Base-by-base conservation (phyloP, 2,888 invertebrate genomes). In the Drosophila pullipes region DNA sequence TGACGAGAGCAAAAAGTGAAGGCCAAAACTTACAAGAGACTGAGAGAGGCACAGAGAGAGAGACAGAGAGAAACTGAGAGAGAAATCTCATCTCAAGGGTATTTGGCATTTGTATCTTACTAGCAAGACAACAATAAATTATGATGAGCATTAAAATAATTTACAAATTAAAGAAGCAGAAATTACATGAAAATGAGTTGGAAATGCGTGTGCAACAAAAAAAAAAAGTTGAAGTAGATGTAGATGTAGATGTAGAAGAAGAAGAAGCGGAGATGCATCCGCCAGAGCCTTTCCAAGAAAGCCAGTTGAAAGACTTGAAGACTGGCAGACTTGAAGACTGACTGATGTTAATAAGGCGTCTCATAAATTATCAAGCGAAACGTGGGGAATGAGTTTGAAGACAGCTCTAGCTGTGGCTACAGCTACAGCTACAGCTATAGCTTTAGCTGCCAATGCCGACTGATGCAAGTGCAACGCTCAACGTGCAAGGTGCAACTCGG, bases 261-360 rank as follows among this genome's bases (percentile, higher is more conserved):
- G 33, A 67, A 79, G 71, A 74, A 74, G 73, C 77, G 69, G 68
- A 70, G 89, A 76, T 80, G 82, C 81, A 79, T 79, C 79, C 79
- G 79, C 81, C 69, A 81, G 76, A 73, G 73, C 72, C 88, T 89
- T 86, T 89, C 85, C 81, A 74, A 86, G 85, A 86, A 85, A 88
- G 88, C 70, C 83, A 82, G 73, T 77, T 80, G 74, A 18, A 18
- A 55, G 28, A 37, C 25, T 37, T 28, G 53, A 22, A 22, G 87
- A 89, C 83, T 87, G 91, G 83, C 11, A 55, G 55, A 55, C 55
- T 25, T 47, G 50, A 37, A 55, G 55, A 55, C 55, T 55, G 53
- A 89, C 83, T 91, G 90, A 91, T 90, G 90, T 91, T 90, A 90
- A 90, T 90, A 90, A 90, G 90, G 90, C 90, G 90, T 89, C 90